Evolutionary conservation across 2,113 vertebrate genomes (phyloP).

Genomic region (Alethe diademata): DNA sequence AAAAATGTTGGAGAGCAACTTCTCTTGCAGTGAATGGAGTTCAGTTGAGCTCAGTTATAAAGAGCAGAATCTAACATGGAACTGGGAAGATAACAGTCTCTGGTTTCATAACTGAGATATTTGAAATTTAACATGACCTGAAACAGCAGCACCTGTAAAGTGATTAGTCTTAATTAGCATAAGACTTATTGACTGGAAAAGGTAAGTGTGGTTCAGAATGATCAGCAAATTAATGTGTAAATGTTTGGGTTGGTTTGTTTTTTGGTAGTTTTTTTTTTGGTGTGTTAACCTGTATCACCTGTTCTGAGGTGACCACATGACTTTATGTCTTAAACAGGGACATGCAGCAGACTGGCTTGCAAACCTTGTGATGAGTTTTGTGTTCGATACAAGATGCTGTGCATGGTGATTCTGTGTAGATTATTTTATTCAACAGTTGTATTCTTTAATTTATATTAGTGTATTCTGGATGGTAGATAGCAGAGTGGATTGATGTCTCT

Average conservation of each 20-base stretch:
- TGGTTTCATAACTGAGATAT: neutral
- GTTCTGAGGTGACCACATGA: neutral
- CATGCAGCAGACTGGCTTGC: neutral
- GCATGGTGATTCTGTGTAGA: neutral
- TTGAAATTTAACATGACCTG: neutral
- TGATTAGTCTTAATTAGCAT: neutral
- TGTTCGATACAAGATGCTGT: neutral
- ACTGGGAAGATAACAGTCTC: neutral
- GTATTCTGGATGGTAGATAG: neutral
- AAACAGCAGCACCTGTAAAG: neutral
- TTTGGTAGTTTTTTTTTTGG: neutral
- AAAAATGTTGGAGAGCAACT: constrained; percentile 10
- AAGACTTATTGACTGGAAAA: neutral
- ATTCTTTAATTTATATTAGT: neutral
- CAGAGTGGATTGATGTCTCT: neutral
- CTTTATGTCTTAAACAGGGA: neutral
- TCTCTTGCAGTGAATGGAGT: neutral
- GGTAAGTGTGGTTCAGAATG: neutral
- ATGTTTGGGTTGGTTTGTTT: neutral
- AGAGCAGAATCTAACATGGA: neutral
- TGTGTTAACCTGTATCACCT: neutral
- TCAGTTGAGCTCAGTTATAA: neutral
- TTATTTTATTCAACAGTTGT: neutral
- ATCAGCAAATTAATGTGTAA: neutral
- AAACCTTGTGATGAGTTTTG: neutral